Percentiles rank a stretch among this genome's conserved stretches.
These are phyloP conservation scores for Anagrus nilaparvatae DNA, from an alignment of 1,140 invertebrate genomes.

Conservation along the genomic window DNA sequence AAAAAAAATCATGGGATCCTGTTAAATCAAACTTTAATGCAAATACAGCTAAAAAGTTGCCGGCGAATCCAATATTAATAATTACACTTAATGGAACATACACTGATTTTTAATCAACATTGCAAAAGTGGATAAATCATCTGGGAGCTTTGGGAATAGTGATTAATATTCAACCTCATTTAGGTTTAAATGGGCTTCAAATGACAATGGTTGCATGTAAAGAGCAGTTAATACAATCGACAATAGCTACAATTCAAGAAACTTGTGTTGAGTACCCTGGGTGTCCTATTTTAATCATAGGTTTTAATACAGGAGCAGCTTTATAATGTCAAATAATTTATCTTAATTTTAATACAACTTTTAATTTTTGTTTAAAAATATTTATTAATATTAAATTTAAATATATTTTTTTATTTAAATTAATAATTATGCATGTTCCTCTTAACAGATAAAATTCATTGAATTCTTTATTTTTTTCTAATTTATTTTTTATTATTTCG, in stretches of 20 bases:
- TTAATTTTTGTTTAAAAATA: conserved; percentile 2
- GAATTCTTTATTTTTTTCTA: too few relatives aligned
- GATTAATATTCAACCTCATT: conserved; percentile 50
- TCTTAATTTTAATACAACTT: too few relatives aligned
- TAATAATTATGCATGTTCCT: too few relatives aligned
- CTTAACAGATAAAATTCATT: too few relatives aligned
- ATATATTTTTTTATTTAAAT: too few relatives aligned
- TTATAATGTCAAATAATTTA: conserved; percentile 52
- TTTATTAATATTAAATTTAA: not conserved
- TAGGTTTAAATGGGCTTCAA: conserved; percentile 34
- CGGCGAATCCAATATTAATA: conserved; percentile 62
- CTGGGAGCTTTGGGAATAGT: conserved; percentile 59
- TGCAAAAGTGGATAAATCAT: conserved; percentile 60
- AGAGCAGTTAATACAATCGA: conserved; percentile 59
- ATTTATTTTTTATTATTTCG: too few relatives aligned
- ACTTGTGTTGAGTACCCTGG: conserved; percentile 54
- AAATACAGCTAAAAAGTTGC: conserved; percentile 54
- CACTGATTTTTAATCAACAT: conserved; percentile 42
- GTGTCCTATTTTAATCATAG: conserved; percentile 64
- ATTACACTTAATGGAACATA: conserved; percentile 49
- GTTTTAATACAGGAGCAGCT: conserved; percentile 63
- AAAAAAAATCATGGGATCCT: conserved; percentile 73
- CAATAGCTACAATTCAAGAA: conserved; percentile 61
- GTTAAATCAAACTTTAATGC: conserved; percentile 42
- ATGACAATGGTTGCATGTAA: conserved; percentile 47